Conservation (phyloP, 2,797 vertebrate species). For the Takifugu rubripes region DNA sequence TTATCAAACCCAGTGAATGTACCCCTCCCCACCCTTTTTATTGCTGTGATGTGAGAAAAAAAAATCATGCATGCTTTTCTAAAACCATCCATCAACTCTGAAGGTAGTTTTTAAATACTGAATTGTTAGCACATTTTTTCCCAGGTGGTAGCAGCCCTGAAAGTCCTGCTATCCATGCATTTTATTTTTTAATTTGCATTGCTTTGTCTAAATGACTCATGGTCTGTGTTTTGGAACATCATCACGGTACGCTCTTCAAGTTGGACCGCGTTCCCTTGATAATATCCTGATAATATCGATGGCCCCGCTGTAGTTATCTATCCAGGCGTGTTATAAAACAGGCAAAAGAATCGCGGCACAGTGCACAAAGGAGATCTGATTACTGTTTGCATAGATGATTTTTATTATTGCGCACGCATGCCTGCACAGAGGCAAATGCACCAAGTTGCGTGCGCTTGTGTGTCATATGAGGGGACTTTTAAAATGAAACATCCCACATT, state of each 20-base stretch:
- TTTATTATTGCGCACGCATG: conserved; percentile 21
- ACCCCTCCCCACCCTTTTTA: neutral
- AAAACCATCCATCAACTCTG: neutral
- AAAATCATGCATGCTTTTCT: neutral
- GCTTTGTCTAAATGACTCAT: conserved; percentile 21
- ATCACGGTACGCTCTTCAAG: conserved; percentile 49
- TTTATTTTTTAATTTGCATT: conserved; percentile 41
- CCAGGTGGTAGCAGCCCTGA: neutral
- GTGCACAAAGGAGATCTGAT: conserved; percentile 38
- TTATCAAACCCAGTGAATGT: neutral
- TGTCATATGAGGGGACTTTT: neutral
- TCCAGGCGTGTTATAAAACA: conserved; percentile 41
- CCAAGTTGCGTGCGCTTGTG: neutral
- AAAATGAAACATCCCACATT: neutral
- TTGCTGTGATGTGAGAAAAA: neutral
- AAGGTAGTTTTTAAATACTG: conserved; percentile 1
- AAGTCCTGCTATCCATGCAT: conserved; percentile 10
- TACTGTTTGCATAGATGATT: conserved; percentile 5
- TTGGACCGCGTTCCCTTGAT: conserved; percentile 42
- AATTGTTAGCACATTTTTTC: too few relatives aligned
- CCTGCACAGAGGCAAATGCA: conserved; percentile 6
- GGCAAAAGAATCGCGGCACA: conserved; percentile 36
- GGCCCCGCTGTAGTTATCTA: conserved; percentile 38
- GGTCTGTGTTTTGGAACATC: conserved; percentile 36
- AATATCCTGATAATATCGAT: conserved; percentile 47